Conservation (phyloP, 1,140 invertebrate species). For the Babylonia areolata region DNA sequence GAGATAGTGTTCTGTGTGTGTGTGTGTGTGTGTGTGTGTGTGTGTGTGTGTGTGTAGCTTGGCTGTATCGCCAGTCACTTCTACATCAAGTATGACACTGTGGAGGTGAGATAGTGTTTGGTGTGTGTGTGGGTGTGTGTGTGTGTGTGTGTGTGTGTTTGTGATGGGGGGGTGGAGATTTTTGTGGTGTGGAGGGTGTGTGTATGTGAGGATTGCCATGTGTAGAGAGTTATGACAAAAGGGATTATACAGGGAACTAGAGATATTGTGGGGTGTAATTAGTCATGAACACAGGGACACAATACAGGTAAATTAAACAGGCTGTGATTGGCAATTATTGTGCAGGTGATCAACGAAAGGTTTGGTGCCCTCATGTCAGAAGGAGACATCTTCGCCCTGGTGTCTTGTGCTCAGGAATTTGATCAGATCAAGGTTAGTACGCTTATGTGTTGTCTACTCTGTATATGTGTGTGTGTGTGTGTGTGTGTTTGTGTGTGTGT, state of each 20-base stretch:
- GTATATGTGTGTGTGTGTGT: not conserved
- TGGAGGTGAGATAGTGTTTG: not conserved
- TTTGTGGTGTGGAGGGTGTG: not conserved
- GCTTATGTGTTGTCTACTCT: too few species aligned
- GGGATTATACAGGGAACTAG: too few species aligned
- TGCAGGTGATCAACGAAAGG: constrained; percentile 76
- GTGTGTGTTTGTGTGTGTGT: not conserved
- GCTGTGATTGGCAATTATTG: constrained; percentile 25
- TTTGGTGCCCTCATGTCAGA: constrained; percentile 89
- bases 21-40: too few species aligned
- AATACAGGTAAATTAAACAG: not conserved
- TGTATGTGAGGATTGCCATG: constrained; percentile 1
- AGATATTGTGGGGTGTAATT: too few species aligned
- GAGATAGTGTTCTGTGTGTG: not conserved
- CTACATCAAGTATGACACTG: constrained; percentile 86
- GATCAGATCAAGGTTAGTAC: constrained; percentile 91
- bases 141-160: constrained; percentile 20
- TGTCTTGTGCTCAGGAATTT: constrained; percentile 95
- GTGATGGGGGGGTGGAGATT: not conserved
- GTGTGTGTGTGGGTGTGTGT: constrained; percentile 5
- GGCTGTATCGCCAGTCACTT: constrained; percentile 98
- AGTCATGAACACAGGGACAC: too few species aligned
- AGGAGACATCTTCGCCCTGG: constrained; percentile 89
- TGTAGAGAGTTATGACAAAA: not conserved
- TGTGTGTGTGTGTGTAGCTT: constrained; percentile 78